Conservation (phyloP, 2,888 invertebrate species). For the Odontocolon sp. region DNA sequence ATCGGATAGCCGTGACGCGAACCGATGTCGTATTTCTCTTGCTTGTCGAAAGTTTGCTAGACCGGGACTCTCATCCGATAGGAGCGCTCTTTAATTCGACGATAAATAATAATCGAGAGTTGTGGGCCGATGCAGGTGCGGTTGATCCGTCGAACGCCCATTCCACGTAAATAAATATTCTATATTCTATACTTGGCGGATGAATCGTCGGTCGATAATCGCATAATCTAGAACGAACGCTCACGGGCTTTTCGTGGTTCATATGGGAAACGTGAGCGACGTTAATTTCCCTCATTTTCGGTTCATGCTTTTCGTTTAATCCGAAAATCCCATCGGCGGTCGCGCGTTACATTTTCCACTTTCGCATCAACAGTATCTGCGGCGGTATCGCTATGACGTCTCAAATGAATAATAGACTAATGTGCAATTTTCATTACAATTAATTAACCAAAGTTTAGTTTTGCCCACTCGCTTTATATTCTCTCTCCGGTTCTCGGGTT, state of each 20-base stretch:
- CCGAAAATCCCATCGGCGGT: conserved; percentile 59
- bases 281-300: conserved; percentile 58
- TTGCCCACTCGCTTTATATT: conserved; percentile 1
- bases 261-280: conserved; percentile 27
- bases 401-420: conserved; percentile 43
- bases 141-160: conserved; percentile 65
- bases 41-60: conserved; percentile 37
- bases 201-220: conserved; percentile 62
- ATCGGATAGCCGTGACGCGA: too few species aligned
- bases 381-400: too few species aligned
- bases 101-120: conserved; percentile 70
- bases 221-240: conserved; percentile 49
- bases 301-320: conserved; percentile 56
- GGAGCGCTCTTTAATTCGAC: conserved; percentile 66
- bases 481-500: not conserved
- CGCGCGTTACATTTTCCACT: conserved; percentile 56
- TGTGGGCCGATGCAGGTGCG: conserved; percentile 67
- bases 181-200: conserved; percentile 65
- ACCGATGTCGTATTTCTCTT: conserved; percentile 33
- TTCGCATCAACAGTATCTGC: conserved; percentile 28
- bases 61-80: conserved; percentile 6
- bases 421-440: conserved; percentile 38
- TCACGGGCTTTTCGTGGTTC: conserved; percentile 24
- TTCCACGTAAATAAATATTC: conserved; percentile 71
- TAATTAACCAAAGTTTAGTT: conserved; percentile 27